Percentiles rank a stretch among this genome's conserved stretches.
These are phyloP conservation scores for Sus cebifrons DNA, from an alignment of 2,797 vertebrate species.

Conservation along the genomic window DNA sequence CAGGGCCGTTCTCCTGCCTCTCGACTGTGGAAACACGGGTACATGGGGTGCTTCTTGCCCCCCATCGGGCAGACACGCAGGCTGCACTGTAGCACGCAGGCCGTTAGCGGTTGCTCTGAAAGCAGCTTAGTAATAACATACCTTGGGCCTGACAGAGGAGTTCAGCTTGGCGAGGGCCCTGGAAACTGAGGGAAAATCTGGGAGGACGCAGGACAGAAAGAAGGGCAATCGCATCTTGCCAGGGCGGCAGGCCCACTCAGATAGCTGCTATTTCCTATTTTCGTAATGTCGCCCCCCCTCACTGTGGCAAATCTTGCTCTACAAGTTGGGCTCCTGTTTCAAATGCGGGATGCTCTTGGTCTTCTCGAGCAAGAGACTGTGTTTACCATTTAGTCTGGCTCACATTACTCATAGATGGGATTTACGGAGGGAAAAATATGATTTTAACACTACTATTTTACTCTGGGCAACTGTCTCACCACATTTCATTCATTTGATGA, in stretches of 20 bases:
- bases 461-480: not conserved
- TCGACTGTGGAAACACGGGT: constrained; percentile 16
- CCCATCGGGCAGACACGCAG: not conserved
- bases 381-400: constrained; percentile 58
- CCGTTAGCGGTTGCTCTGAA: not conserved
- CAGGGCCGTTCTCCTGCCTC: not conserved
- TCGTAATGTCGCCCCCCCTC: constrained; percentile 76
- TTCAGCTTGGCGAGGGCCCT: constrained; percentile 46
- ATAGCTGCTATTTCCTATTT: constrained; percentile 73
- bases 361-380: not conserved
- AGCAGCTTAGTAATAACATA: not conserved
- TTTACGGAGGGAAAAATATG: not conserved
- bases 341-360: not conserved
- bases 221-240: not conserved
- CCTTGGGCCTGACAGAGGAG: constrained; percentile 52
- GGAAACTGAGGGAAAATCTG: constrained; percentile 51
- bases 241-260: not conserved
- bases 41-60: not conserved
- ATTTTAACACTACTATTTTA: not conserved
- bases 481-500: not conserved
- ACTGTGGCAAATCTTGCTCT: constrained; percentile 20
- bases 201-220: constrained; percentile 49
- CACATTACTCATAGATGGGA: not conserved
- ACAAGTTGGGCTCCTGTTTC: constrained; percentile 48
- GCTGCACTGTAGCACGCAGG: not conserved